Base-by-base conservation (phyloP, 2,888 invertebrate species). In the Drosophila algonquin region DNA sequence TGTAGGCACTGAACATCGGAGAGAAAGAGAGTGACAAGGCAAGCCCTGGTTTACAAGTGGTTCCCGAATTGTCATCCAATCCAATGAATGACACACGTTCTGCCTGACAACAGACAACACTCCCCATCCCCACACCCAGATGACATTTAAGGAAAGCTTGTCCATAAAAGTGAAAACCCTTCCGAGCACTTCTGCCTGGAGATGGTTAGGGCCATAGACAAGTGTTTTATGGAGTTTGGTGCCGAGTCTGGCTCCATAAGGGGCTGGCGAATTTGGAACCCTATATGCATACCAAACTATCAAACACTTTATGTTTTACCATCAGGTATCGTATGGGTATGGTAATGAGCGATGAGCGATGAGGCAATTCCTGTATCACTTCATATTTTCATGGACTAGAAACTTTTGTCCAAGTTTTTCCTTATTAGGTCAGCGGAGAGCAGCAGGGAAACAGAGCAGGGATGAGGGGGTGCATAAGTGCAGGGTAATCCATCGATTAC, bases 41-140 rank as follows among this genome's bases (percentile, higher is more conserved):
- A 73, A 65, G 65, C 73, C 73, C 54, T 65, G 72, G 54, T 72
- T 72, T 53, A 83, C 81, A 81, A 86, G 87, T 87, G 81, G 57
- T 51, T 60, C 50, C 64, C 69, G 53, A 80, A 70, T 65, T 77
- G 70, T 84, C 63, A 72, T 80, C 76, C 18, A 48, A 68, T 75
- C 58, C 62, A 52, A 53, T 72, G 63, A 44, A 61, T 68, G 75
- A 83, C 65, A 79, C 63, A 79, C 64, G 79, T 70, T 80, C 72
- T 62, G 55, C 46, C 67, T 12, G 32, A 18, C 56, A 56, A 50
- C 40, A 14, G 40, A n/a, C 40, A 40, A n/a, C 14, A 40, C 5
- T 40, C 27, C 52, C 35, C 55, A 24, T 30, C 10, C 59, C 12
- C 40, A 69, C 35, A 50, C 69, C 54, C 54, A 50, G 50, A 27